Conservation (phyloP, 1,140 invertebrate genomes). For the Riptortus pedestris region DNA sequence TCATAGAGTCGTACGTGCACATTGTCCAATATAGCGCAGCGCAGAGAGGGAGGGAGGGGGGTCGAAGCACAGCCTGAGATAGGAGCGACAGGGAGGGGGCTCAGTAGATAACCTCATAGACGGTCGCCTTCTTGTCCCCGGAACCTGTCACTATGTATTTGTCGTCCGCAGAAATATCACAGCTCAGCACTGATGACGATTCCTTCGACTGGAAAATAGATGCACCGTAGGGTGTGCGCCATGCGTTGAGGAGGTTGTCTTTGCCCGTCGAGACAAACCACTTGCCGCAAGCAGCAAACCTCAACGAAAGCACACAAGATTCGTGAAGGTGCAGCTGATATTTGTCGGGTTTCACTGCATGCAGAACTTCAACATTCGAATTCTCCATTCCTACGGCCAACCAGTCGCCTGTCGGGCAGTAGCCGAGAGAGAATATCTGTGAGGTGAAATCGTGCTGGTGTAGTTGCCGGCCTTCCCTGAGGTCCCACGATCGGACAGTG, state of each 20-base stretch:
- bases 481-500: constrained; percentile 90
- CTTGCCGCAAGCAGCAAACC: constrained; percentile 93
- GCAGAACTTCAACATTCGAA: constrained; percentile 90
- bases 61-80: neutral
- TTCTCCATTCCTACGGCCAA: constrained; percentile 98
- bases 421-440: constrained; percentile 85
- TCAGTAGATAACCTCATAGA: constrained; percentile 96
- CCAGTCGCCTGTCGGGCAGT: constrained; percentile 94
- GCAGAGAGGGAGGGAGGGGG: no score
- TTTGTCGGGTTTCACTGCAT: constrained; percentile 89
- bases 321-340: constrained; percentile 97
- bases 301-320: constrained; percentile 91
- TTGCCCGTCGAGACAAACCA: constrained; percentile 99
- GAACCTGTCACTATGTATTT: constrained; percentile 98
- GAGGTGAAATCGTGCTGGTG: constrained; percentile 82
- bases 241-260: constrained; percentile 95
- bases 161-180: constrained; percentile 97
- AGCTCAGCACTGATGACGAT: constrained; percentile 94
- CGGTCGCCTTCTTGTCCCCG: constrained; percentile 96
- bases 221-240: constrained; percentile 95
- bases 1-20: no score
- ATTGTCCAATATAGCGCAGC: no score
- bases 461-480: constrained; percentile 75
- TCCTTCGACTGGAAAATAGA: constrained; percentile 99
- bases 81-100: constrained; percentile 12